Evolutionary conservation across 2,888 invertebrate genomes (phyloP), one percentile per base, ranked within the genome.

Genomic region (Busseola fusca): DNA sequence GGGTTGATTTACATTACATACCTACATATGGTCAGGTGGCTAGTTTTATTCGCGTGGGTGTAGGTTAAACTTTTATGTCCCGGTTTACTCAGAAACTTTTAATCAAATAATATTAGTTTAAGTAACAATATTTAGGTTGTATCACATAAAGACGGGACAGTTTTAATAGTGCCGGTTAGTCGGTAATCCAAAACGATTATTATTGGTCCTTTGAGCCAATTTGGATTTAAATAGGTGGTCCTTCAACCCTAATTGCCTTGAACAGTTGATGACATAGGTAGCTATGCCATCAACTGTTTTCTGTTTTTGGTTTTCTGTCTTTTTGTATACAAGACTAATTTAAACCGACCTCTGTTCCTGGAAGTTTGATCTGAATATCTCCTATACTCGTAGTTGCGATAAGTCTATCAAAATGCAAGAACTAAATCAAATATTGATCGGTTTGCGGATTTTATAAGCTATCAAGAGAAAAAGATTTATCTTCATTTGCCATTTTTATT

Each of bases 1-100:
- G 14, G 0, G 6, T 59, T 64, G 52, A 76, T 81, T 80, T 67
- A 80, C 76, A 80, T 76, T 74, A 16, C n/a, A n/a, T n/a, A n/a
- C 10, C 27, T 30, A 60, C n/a, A 7, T 25, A 34, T 50, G 7
- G 48, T 45, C 52, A 59, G 54, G 18, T 69, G n/a, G 25, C 14
- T 40, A 3, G 40, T 34, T 42, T 42, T 0, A 34, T 69, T 60
- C 56, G 18, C 45, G 76, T 67, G 25, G 54, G 69, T 42, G 42
- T 34, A 25, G 1, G 40, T 52, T 0, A 50, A 42, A 45, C 16
- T 5, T 34, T 34, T 21, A 45, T 1, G 3, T 25, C 9, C 42
- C 5, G 9, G 18, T 62, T 60, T 60, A 2, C 12, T 30, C 16
- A 30, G 21, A 45, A 62, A 27, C 21, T 30, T 45, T 16, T 27